Conservation (phyloP, 2,113 vertebrate genomes). For the Sclerurus mexicanus region DNA sequence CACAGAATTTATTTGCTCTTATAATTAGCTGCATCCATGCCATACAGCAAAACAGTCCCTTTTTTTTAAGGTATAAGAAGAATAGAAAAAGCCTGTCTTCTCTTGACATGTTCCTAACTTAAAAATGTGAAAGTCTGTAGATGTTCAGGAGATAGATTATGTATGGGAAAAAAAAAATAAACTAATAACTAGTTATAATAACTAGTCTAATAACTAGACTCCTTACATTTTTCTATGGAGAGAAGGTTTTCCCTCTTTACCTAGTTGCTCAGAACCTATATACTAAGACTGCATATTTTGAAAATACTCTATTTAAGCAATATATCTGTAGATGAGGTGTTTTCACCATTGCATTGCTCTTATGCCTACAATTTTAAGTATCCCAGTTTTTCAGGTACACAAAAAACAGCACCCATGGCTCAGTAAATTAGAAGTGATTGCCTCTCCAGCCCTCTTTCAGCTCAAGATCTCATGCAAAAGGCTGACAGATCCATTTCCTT, state of each 20-base stretch:
- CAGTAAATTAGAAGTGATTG: background rate
- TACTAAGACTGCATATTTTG: background rate
- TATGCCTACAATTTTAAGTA: background rate
- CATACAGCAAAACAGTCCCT: background rate
- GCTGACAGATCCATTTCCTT: background rate
- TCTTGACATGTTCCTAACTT: background rate
- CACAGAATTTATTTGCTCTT: background rate
- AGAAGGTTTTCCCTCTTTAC: background rate
- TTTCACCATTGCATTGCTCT: background rate
- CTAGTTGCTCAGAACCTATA: background rate
- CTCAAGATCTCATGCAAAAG: background rate
- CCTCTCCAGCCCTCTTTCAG: background rate
- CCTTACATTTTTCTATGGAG: background rate
- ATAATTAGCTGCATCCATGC: background rate
- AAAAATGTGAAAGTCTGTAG: background rate
- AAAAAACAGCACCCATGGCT: background rate
- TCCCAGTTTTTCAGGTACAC: background rate
- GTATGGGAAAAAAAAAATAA: background rate
- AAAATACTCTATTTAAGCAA: background rate
- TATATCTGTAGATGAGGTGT: background rate
- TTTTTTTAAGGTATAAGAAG: background rate
- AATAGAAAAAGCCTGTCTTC: background rate
- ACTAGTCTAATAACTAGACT: background rate
- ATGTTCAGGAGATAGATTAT: background rate
- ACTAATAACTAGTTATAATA: background rate